phyloP scores from a whole-genome alignment of 2,888 invertebrate genomes.

The Psylliodes chrysocephalus region DNA sequence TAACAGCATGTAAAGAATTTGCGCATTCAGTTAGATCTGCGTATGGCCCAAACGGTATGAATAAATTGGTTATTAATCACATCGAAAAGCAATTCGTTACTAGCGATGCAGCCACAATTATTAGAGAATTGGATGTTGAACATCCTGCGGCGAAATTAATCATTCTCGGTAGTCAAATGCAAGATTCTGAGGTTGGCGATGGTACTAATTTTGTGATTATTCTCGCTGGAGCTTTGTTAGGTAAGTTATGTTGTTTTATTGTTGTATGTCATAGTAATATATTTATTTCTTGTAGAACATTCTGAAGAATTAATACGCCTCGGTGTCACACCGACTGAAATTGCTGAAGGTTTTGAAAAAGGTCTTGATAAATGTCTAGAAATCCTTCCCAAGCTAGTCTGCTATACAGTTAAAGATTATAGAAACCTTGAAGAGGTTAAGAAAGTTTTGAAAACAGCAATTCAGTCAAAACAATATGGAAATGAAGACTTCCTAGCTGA shows the following conservation, averaged over 20 bases:
- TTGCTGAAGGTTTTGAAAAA: constrained; percentile 93
- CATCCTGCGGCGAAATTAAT: constrained; percentile 98
- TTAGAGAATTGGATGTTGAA: constrained; percentile 94
- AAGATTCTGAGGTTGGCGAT: constrained; percentile 98
- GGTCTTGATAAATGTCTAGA: constrained; percentile 91
- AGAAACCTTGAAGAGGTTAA: constrained; percentile 76
- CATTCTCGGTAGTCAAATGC: constrained; percentile 97
- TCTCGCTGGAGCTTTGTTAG: constrained; percentile 88
- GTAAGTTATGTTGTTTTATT: constrained; percentile 31
- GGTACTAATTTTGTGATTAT: constrained; percentile 99
- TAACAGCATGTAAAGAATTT: constrained; percentile 95
- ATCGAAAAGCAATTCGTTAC: constrained; percentile 98
- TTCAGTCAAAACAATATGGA: constrained; percentile 98
- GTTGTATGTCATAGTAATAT: neutral
- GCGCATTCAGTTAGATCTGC: constrained; percentile 93
- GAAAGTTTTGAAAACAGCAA: constrained; percentile 80
- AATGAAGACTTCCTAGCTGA: constrained; percentile 92
- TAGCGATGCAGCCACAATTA: constrained; percentile 98
- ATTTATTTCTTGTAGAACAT: constrained; percentile 74
- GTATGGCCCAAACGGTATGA: constrained; percentile 98
- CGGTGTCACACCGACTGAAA: constrained; percentile 96
- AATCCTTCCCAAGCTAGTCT: constrained; percentile 84
- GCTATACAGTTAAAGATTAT: constrained; percentile 79
- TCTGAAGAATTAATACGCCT: constrained; percentile 93
- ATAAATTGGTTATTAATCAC: constrained; percentile 99